These are phyloP conservation scores for Takifugu rubripes DNA, from an alignment of 2,797 vertebrate species.

Conservation along the genomic window DNA sequence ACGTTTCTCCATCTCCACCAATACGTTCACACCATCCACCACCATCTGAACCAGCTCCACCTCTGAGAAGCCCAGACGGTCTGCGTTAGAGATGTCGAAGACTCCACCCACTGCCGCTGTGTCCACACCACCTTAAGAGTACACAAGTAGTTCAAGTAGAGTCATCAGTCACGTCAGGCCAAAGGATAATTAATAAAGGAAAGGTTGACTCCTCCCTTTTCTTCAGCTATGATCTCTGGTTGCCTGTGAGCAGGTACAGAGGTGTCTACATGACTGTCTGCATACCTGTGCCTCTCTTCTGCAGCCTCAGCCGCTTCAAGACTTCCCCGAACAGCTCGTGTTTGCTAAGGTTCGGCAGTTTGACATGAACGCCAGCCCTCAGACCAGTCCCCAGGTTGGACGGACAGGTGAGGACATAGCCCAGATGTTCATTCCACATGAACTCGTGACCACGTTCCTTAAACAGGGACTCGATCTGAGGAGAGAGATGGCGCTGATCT, in stretches of 20 bases:
- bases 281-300: conserved; percentile 93
- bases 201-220: too few relatives aligned
- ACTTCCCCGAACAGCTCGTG: conserved; percentile 86
- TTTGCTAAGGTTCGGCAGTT: conserved; percentile 87
- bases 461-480: conserved; percentile 88
- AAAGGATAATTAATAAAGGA: too few relatives aligned
- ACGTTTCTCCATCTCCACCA: conserved; percentile 90
- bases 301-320: conserved; percentile 88
- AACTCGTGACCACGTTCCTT: conserved; percentile 86
- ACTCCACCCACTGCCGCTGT: conserved; percentile 92
- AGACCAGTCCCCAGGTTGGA: conserved; percentile 95
- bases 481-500: conserved; percentile 54
- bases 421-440: conserved; percentile 97
- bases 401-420: conserved; percentile 92
- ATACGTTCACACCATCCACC: conserved; percentile 90
- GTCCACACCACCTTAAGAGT: conserved; percentile 89
- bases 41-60: conserved; percentile 95
- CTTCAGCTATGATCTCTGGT: too few relatives aligned
- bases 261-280: too few relatives aligned
- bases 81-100: conserved; percentile 93
- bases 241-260: too few relatives aligned
- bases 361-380: conserved; percentile 90
- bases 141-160: conserved; percentile 10
- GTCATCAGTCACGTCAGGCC: neutral
- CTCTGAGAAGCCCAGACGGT: conserved; percentile 94